Evolutionary conservation across 2,888 invertebrate species (phyloP).

Genomic region (Xylota sylvarum): DNA sequence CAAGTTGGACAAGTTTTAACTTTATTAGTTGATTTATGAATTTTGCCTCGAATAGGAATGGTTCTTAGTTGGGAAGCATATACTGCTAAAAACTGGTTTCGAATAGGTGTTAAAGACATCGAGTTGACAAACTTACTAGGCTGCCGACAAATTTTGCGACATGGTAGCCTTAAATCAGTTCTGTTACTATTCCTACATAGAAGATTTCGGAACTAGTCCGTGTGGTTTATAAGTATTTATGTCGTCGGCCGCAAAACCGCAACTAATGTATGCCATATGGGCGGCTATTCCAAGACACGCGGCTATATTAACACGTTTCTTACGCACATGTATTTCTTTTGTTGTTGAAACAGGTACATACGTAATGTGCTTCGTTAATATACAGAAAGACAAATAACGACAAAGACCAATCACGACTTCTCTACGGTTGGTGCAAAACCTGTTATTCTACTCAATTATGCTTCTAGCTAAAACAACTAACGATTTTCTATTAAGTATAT

Average conservation of each 20-base stretch:
- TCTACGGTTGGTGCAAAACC: conserved; percentile 12
- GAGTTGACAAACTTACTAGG: too few relatives aligned
- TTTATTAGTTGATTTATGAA: too few relatives aligned
- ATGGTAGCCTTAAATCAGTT: neutral
- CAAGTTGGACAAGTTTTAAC: neutral
- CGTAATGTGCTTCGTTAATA: neutral
- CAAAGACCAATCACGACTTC: conserved; percentile 25
- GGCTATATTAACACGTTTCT: neutral
- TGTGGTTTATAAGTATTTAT: neutral
- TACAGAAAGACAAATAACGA: conserved; percentile 40
- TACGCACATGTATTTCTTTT: neutral
- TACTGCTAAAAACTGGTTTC: too few relatives aligned
- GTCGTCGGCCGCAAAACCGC: neutral
- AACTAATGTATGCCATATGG: too few relatives aligned
- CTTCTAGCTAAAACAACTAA: neutral
- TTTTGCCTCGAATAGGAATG: too few relatives aligned
- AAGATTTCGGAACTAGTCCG: neutral
- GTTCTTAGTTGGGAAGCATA: too few relatives aligned
- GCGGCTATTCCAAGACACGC: neutral
- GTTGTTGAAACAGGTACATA: conserved; percentile 14
- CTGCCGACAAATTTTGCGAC: neutral
- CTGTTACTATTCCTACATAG: too few relatives aligned
- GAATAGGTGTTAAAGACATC: too few relatives aligned
- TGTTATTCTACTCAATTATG: conserved; percentile 48
- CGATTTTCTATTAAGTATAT: conserved; percentile 2